These are phyloP conservation scores for Carollia perspicillata DNA, from an alignment of 2,113 vertebrate genomes.

Conservation along the genomic window DNA sequence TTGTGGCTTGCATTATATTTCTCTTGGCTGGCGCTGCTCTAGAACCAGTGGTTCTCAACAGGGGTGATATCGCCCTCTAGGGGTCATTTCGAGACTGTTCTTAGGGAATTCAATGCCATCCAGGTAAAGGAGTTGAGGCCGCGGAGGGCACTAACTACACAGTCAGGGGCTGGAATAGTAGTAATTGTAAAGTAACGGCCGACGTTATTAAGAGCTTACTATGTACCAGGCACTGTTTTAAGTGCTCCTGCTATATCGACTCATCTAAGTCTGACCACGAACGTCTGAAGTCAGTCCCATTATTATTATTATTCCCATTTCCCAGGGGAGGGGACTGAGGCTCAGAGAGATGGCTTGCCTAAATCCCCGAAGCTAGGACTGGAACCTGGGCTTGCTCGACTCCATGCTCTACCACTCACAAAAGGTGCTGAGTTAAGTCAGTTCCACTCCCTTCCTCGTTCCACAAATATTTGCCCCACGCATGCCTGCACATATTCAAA, in stretches of 20 bases:
- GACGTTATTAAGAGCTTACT: not conserved
- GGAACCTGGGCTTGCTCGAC: not conserved
- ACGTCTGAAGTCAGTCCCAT: not conserved
- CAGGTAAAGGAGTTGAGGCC: not conserved
- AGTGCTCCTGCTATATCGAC: not conserved
- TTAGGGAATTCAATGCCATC: not conserved
- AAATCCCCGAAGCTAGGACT: not conserved
- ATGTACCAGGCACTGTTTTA: not conserved
- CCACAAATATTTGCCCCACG: not conserved
- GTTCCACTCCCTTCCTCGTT: not conserved
- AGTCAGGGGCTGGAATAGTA: not conserved
- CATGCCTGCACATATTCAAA: not conserved
- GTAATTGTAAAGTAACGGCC: not conserved
- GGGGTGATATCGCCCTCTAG: not conserved
- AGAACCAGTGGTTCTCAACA: not conserved
- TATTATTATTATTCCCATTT: not conserved
- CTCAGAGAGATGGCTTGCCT: not conserved
- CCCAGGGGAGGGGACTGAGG: not conserved
- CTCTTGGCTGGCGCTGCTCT: not conserved
- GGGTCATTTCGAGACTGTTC: not conserved
- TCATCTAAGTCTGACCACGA: not conserved
- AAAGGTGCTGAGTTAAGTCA: not conserved
- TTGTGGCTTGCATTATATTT: not conserved
- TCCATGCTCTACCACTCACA: not conserved
- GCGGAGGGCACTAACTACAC: rapidly evolving